A percentile compares a stretch with the other conserved stretches of the same genome.
These are phyloP conservation scores for Brachyistius frenatus DNA, from an alignment of 2,113 vertebrate species.

Conservation along the genomic window DNA sequence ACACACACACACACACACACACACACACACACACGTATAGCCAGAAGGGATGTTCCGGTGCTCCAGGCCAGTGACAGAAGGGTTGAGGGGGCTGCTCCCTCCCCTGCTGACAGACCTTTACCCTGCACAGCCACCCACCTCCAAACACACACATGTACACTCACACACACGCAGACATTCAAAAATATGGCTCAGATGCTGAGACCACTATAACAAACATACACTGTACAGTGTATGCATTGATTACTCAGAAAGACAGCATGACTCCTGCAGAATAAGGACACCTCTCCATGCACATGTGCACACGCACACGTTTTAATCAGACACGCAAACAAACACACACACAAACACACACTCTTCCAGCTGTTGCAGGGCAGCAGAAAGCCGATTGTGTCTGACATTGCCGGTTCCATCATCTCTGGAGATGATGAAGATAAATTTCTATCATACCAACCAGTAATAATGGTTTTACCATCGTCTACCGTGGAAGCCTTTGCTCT, in stretches of 20 bases:
- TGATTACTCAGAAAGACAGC: not conserved
- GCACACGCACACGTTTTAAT: slow-evolving; percentile 56
- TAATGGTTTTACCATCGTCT: slow-evolving; percentile 18
- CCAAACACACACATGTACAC: slow-evolving; percentile 2
- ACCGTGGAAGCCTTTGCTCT: not conserved
- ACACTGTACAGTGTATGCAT: not conserved
- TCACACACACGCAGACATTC: not conserved
- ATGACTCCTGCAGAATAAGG: slow-evolving; percentile 7
- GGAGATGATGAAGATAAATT: slow-evolving; percentile 55
- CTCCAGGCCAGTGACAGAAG: slow-evolving; percentile 74
- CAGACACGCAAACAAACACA: slow-evolving; percentile 1
- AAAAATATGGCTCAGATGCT: not conserved
- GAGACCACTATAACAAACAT: not conserved
- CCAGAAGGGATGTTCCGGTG: slow-evolving; percentile 60
- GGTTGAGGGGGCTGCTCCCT: slow-evolving; percentile 66
- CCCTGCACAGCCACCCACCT: slow-evolving; percentile 49
- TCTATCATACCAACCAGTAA: slow-evolving; percentile 19
- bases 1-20: slow-evolving; percentile 36
- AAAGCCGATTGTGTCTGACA: slow-evolving; percentile 74
- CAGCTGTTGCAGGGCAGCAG: slow-evolving; percentile 68
- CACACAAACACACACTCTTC: slow-evolving; percentile 15
- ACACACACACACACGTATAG: slow-evolving; percentile 19
- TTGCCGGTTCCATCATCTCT: slow-evolving; percentile 38
- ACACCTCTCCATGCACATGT: slow-evolving; percentile 47
- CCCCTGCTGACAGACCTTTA: slow-evolving; percentile 67